Evolutionary conservation across 2,888 invertebrate species (phyloP), one percentile per base, ranked within the genome.

Genomic region (Panopea generosa): DNA sequence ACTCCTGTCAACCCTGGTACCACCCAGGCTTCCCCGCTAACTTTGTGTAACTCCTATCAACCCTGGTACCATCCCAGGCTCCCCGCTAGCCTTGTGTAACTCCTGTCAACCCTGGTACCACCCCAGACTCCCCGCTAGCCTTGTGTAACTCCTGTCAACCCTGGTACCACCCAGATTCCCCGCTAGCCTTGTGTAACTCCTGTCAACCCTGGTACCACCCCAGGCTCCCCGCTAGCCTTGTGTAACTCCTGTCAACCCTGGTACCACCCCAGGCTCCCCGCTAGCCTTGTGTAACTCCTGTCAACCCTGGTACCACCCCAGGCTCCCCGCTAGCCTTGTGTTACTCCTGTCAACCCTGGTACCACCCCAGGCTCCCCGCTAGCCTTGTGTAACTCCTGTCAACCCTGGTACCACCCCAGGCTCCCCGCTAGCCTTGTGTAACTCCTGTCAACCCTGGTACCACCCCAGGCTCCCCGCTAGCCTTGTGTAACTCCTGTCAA

Each of bases 271-370:
- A 70, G 6, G 61, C 33, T 4, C 33, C 33, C 33, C 33, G 11
- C 33, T 33, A 33, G 33, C 33, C 33, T 33, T 33, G 38, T 73
- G 67, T 20, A 73, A 49, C 40, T n/a, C n/a, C n/a, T n/a, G 49
- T 73, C 73, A n/a, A 73, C 73, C 29, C 62, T 73, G 18, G 56
- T 70, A 11, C 69, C 69, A 40, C 69, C 69, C 61, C 69, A 70
- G 6, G 61, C 33, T 4, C 33, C 33, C 33, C 33, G 11, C 33
- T 33, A 33, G 33, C 33, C 33, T 33, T 33, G 38, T 73, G 67
- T 20, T 67, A 49, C 40, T n/a, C n/a, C n/a, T n/a, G 49, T 73
- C 73, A n/a, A 73, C 73, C 29, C 62, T 73, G 18, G 56, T 70
- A 11, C 69, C 69, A 40, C 69, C 69, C 61, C 69, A 70, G 6